phyloP scores from a whole-genome alignment of 2,113 vertebrate species.

The Gallinago paraguaiae region DNA sequence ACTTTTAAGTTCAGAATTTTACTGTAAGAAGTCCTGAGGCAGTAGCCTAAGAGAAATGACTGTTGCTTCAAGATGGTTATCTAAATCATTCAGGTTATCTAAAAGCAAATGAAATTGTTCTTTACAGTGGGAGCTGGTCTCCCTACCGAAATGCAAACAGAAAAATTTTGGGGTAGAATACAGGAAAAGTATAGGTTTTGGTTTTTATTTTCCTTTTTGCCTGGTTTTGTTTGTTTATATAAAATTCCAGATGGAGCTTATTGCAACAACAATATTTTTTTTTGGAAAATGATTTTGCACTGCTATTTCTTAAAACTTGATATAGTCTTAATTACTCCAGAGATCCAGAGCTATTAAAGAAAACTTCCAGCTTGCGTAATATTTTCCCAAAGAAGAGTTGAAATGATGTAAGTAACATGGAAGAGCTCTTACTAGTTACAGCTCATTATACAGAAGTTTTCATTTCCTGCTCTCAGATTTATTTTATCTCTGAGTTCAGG shows the following conservation, averaged over 20 bases:
- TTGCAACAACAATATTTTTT: not conserved
- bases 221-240: not conserved
- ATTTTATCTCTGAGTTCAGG: not conserved
- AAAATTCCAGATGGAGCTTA: not conserved
- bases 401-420: not conserved
- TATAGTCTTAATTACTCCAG: not conserved
- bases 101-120: not conserved
- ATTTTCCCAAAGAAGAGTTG: not conserved
- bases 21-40: not conserved
- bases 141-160: not conserved
- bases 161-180: not conserved
- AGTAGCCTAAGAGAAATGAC: not conserved
- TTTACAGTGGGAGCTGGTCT: not conserved
- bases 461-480: not conserved
- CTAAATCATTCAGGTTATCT: not conserved
- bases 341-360: not conserved
- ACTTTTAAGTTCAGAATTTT: not conserved
- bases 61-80: fast-evolving
- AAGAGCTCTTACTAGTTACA: not conserved
- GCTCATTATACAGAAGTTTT: not conserved
- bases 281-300: not conserved
- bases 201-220: not conserved
- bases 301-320: not conserved
- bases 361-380: not conserved
- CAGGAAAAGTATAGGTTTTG: not conserved